Base-by-base conservation (phyloP, 2,113 vertebrate genomes). In the Plecturocebus donacophilus region DNA sequence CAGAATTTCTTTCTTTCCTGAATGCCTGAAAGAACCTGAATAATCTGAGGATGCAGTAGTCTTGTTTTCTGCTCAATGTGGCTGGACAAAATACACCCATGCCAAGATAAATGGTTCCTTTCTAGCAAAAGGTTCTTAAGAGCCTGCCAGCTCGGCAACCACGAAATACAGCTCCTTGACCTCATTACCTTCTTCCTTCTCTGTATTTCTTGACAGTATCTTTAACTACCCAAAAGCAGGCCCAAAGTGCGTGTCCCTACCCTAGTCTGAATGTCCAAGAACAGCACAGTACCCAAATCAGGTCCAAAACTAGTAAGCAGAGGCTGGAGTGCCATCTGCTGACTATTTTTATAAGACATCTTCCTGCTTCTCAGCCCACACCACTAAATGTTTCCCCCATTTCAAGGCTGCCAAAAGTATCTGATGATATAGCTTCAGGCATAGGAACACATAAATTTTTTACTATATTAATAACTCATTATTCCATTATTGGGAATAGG, bases 321-420 rank as follows among this genome's bases (percentile, higher is more conserved):
- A 70, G 90, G 84, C 83, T 49, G 1, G 83, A 86, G 76, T 73
- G 97, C 97, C 98, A 97, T 45, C 98, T 98, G 84, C 97, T 96
- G 98, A 96, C 32, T 20, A 5, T 21, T 84, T 90, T 49, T 27
- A 47, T 40, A 80, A 45, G 2, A n/a, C 58, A 30, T 70, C 30
- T 7, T 25, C 54, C 52, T 32, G 47, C 58, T n/a, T n/a, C 56
- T 94, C 54, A 19, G 32, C 47, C n/a, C n/a, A 38, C 32, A 52
- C 16, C 1, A 47, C 20, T 38, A 12, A 58, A 61, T 7, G 66
- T 2, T 80, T 84, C 27, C 75, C 56, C 52, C 17, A 19, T 75
- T 95, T 98, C 94, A 91, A 96, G 95, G 47, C 92, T 73, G 77
- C 71, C 2, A 21, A 56, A 73, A 61, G 84, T 64, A 52, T 82